phyloP scores from a whole-genome alignment of 2,888 invertebrate genomes.

The Spilosoma lubricipeda region DNA sequence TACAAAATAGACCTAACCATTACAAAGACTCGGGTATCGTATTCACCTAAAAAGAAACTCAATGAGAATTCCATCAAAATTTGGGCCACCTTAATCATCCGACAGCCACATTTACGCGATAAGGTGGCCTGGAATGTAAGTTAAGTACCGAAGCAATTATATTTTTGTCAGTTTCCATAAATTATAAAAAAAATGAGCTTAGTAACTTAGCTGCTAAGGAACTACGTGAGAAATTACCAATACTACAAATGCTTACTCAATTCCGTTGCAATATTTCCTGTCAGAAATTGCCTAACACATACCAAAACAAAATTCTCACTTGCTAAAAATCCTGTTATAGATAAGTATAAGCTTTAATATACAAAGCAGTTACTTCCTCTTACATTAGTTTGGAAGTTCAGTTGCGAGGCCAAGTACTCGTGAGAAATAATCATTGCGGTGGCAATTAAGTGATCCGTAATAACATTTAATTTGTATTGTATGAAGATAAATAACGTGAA shows the following conservation, averaged over 20 bases:
- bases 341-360: conserved; percentile 6
- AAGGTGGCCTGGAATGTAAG: not conserved
- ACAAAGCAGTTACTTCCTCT: conserved; percentile 22
- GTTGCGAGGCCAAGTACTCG: conserved; percentile 48
- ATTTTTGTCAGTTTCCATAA: not conserved
- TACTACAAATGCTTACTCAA: not conserved
- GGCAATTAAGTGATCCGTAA: conserved; percentile 51
- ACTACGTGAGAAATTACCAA: not conserved
- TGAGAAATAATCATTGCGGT: conserved; percentile 56
- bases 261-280: not conserved
- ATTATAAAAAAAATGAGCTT: not conserved
- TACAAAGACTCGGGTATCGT: no score
- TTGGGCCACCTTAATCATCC: no score
- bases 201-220: not conserved
- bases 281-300: not conserved
- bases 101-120: not conserved
- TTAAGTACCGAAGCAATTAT: not conserved
- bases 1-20: no score
- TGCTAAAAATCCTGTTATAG: not conserved
- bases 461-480: conserved; percentile 50
- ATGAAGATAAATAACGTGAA: conserved; percentile 45
- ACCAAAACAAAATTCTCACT: not conserved
- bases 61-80: not conserved
- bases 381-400: conserved; percentile 35
- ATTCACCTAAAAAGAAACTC: no score